Conservation (phyloP, 2,797 vertebrate genomes). For the Neoniphon sammara region DNA sequence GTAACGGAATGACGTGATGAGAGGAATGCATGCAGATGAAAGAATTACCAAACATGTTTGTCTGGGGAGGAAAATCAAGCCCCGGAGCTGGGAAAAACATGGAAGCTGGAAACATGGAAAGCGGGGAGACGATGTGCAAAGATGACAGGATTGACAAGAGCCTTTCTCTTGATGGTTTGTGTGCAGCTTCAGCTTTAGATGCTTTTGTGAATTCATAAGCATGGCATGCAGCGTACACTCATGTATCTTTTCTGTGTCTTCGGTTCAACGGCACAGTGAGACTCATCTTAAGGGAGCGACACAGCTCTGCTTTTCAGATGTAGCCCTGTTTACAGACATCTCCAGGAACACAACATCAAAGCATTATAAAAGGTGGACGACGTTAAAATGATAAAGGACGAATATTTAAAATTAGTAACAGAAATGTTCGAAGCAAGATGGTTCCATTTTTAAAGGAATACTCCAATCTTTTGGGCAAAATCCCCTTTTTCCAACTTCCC, state of each 20-base stretch:
- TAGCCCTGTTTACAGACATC: slow-evolving; percentile 39
- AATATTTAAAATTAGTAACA: slow-evolving; percentile 41
- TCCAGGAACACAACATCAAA: slow-evolving; percentile 13
- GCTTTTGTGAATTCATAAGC: slow-evolving; percentile 47
- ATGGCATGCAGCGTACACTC: slow-evolving; percentile 10
- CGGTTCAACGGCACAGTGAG: background rate
- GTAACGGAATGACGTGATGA: slow-evolving; percentile 27
- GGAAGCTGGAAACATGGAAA: slow-evolving; percentile 18
- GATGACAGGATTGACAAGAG: slow-evolving; percentile 30
- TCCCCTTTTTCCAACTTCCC: no score
- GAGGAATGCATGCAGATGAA: slow-evolving; percentile 50
- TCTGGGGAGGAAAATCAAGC: slow-evolving; percentile 30
- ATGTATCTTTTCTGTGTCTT: slow-evolving; percentile 1
- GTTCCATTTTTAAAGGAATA: slow-evolving; percentile 6
- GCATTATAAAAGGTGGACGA: slow-evolving; percentile 10
- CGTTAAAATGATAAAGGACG: slow-evolving; percentile 37
- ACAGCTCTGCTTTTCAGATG: slow-evolving; percentile 30
- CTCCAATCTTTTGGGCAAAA: no score
- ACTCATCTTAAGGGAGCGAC: slow-evolving; percentile 5
- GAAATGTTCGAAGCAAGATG: slow-evolving; percentile 21
- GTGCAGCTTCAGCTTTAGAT: slow-evolving; percentile 23
- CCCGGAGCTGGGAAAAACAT: background rate
- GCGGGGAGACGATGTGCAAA: no score
- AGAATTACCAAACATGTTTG: slow-evolving; percentile 41
- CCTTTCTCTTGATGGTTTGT: slow-evolving; percentile 37